A percentile compares a stretch with the other conserved stretches of the same genome.
Conservation (phyloP, 2,113 vertebrate species). For the Gorilla gorilla region DNA sequence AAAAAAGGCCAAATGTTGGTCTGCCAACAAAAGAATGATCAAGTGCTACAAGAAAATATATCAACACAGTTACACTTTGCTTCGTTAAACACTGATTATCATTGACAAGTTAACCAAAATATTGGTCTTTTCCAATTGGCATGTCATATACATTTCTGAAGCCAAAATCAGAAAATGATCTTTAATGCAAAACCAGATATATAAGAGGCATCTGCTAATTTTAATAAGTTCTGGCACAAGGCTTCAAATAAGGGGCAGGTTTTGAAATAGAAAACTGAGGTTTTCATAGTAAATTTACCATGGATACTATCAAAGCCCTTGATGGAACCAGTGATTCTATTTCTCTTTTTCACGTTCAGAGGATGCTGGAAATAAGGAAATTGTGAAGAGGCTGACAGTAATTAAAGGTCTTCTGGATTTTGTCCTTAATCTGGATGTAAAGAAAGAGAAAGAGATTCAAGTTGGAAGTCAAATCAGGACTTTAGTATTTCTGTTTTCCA, state of each 20-base stretch:
- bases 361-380: neutral
- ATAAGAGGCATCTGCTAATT: slow-evolving; percentile 23
- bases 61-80: slow-evolving; percentile 28
- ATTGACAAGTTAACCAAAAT: slow-evolving; percentile 50
- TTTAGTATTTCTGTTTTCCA: slow-evolving; percentile 46
- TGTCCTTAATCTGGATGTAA: slow-evolving; percentile 8
- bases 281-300: neutral
- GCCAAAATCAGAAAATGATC: slow-evolving; percentile 42
- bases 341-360: neutral
- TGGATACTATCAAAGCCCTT: neutral
- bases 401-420: slow-evolving; percentile 28
- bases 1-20: neutral
- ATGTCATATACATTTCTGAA: slow-evolving; percentile 3
- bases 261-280: slow-evolving; percentile 10
- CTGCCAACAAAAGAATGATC: slow-evolving; percentile 16
- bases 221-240: neutral
- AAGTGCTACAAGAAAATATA: slow-evolving; percentile 34
- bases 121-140: slow-evolving; percentile 42
- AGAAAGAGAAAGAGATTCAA: neutral
- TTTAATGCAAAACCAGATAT: slow-evolving; percentile 48
- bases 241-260: neutral
- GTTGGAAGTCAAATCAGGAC: slow-evolving; percentile 6
- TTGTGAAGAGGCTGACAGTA: neutral
- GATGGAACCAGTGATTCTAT: neutral
- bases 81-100: slow-evolving; percentile 56